Evolutionary conservation across 2,797 vertebrate genomes (phyloP), one percentile per base, ranked within the genome.

Genomic region (Saxicola maurus): DNA sequence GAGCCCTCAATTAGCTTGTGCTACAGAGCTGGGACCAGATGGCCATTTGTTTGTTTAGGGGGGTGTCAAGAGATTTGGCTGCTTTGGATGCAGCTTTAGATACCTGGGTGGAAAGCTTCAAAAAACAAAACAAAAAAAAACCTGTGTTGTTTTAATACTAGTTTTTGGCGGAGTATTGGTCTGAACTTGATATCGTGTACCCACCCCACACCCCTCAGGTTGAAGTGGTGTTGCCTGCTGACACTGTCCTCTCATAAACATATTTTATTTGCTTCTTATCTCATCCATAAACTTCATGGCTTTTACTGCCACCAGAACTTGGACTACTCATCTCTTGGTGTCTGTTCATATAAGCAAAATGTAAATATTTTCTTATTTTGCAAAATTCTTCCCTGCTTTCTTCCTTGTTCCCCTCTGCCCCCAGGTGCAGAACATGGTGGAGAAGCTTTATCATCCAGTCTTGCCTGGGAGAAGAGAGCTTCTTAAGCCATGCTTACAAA

Each of bases 1-100:
- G n/a, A 89, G 80, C 71, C 60, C 73, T 81, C 74, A 78, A 19
- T 80, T 68, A 82, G 46, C 49, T 81, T 72, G 56, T 87, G 52
- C 67, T 83, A 10, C 78, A 56, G 42, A 85, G 52, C 62, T 62
- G 61, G 51, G 51, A 57, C 42, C 74, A 82, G 81, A 57, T 83
- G 64, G 80, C 49, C 9, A 4, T 60, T 88, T 5, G 1, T 82
- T 91, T 65, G 8, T 20, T 60, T 38, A 35, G 33, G 14, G 16
- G 30, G 18, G 27, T 33, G 51, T 67, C 75, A 64, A 82, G 81
- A 79, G 57, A 31, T 60, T 81, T 72, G 46, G 28, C 38, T 1
- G 5, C 62, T 69, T 88, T 66, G 53, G 17, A 23, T 48, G 43
- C 80, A 45, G 24, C 35, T 82, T 82, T 33, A 72, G 59, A 30